Evolutionary conservation across 2,797 vertebrate species (phyloP).

Genomic region (Denticeps clupeoides): DNA sequence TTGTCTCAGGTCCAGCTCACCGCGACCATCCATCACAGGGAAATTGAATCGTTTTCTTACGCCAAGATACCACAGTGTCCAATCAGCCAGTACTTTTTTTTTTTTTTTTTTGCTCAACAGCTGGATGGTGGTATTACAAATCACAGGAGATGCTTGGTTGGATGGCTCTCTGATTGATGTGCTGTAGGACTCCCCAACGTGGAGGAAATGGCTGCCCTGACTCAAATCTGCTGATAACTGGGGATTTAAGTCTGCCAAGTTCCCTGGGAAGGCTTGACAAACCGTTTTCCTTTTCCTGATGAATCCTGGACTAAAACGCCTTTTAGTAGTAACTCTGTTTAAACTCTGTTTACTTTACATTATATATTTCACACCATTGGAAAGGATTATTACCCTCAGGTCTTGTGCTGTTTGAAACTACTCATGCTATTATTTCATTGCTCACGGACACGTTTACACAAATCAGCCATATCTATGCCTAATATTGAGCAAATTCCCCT

Average conservation of each 20-base stretch:
- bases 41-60: slow-evolving; percentile 56
- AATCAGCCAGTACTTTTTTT: slow-evolving; percentile 50
- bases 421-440: too few species aligned
- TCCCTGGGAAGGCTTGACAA: background rate
- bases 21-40: slow-evolving; percentile 48
- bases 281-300: too few species aligned
- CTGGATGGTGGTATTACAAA: slow-evolving; percentile 47
- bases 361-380: too few species aligned
- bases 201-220: slow-evolving; percentile 40
- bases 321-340: too few species aligned
- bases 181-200: slow-evolving; percentile 26
- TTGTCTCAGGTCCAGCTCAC: slow-evolving; percentile 37
- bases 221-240: slow-evolving; percentile 25
- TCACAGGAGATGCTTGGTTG: slow-evolving; percentile 32
- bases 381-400: too few species aligned
- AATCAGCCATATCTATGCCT: too few species aligned
- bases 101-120: slow-evolving; percentile 39
- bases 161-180: slow-evolving; percentile 52
- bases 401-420: too few species aligned
- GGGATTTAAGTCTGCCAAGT: slow-evolving; percentile 14
- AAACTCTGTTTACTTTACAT: too few species aligned
- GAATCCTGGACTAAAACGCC: too few species aligned
- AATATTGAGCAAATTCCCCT: too few species aligned
- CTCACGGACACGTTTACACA: too few species aligned
- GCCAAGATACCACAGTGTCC: slow-evolving; percentile 46